These are phyloP conservation scores for Hermaeophaga mercurialis DNA, from an alignment of 2,888 invertebrate species.

Conservation along the genomic window DNA sequence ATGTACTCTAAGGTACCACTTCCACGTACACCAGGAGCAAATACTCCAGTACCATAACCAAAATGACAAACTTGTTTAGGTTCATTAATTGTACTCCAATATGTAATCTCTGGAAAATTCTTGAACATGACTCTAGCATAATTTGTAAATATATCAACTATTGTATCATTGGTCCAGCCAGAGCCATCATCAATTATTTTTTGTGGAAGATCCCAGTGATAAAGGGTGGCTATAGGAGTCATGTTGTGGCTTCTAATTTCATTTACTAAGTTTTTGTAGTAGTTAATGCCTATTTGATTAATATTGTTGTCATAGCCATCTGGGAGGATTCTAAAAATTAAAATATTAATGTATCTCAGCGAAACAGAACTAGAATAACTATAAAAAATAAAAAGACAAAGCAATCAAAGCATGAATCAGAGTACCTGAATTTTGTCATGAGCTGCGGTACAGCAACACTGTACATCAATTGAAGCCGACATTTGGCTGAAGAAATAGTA, in stretches of 20 bases:
- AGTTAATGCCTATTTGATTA: not conserved
- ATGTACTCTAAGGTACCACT: constrained; percentile 67
- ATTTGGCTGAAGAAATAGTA: no score
- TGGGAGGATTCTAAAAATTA: not conserved
- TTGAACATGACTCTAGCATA: not conserved
- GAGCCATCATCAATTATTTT: constrained; percentile 60
- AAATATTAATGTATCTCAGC: not conserved
- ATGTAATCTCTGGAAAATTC: constrained; percentile 2
- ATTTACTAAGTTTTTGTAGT: not conserved
- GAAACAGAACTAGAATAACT: no score
- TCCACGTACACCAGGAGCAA: constrained; percentile 61
- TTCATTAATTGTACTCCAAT: no score
- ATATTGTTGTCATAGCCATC: not conserved
- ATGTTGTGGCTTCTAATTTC: not conserved
- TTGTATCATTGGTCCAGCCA: constrained; percentile 56
- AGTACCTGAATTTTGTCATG: no score
- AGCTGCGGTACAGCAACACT: no score
- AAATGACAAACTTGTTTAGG: no score
- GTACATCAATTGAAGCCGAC: no score
- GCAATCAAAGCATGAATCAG: no score
- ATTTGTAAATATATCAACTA: not conserved
- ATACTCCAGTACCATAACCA: constrained; percentile 60
- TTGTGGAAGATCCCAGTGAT: no score
- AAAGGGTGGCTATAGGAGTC: no score
- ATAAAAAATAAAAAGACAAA: no score